Percentiles rank a stretch among this genome's conserved stretches.
Conservation (phyloP, 2,888 invertebrate genomes). For the Pachymerium ferrugineum region DNA sequence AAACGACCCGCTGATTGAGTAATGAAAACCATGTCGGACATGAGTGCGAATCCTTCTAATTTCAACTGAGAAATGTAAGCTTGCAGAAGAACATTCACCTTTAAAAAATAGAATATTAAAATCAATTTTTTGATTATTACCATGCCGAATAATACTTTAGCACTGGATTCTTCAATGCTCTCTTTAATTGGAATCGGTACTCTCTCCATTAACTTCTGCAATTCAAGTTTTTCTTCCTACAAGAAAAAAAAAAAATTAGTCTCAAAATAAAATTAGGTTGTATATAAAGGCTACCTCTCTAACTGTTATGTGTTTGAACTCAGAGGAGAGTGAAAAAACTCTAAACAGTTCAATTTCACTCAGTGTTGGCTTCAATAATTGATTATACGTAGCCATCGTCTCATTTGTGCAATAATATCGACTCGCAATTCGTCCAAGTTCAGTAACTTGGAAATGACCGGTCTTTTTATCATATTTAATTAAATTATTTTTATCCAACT, state of each 20-base stretch:
- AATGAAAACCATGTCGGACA: constrained; percentile 99
- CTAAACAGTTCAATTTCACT: constrained; percentile 94
- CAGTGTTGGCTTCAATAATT: constrained; percentile 88
- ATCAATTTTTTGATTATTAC: background rate
- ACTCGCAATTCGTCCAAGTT: constrained; percentile 93
- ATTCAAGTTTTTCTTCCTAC: constrained; percentile 88
- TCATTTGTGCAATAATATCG: constrained; percentile 98
- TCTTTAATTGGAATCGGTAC: constrained; percentile 99
- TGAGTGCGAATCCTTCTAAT: constrained; percentile 94
- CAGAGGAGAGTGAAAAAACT: constrained; percentile 96
- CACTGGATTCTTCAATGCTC: constrained; percentile 94
- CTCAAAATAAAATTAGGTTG: constrained; percentile 8
- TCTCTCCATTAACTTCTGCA: constrained; percentile 88
- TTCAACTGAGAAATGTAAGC: constrained; percentile 98
- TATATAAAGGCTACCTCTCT: constrained; percentile 54
- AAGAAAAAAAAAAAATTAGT: constrained; percentile 36
- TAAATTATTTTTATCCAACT: constrained; percentile 89
- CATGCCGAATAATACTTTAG: constrained; percentile 56
- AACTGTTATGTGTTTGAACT: constrained; percentile 89
- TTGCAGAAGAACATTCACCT: constrained; percentile 82
- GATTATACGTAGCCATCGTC: constrained; percentile 94
- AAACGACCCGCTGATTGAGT: constrained; percentile 94
- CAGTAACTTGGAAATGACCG: constrained; percentile 82
- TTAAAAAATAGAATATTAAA: too few relatives aligned
- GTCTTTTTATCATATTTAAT: constrained; percentile 91